These are phyloP conservation scores for Smithornis capensis DNA, from an alignment of 2,113 vertebrate species.

Conservation along the genomic window DNA sequence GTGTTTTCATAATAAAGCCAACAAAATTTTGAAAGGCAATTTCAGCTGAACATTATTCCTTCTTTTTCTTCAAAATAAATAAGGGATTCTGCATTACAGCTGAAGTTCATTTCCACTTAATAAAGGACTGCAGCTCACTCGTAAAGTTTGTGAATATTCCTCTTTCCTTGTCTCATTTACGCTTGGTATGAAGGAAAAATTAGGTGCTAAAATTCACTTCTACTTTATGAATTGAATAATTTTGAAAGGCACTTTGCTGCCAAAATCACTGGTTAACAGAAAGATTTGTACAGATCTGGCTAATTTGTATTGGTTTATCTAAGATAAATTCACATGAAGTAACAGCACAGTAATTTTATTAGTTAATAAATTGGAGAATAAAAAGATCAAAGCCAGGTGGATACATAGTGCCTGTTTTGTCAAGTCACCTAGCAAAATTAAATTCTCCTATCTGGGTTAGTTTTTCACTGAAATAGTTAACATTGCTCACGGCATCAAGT, in stretches of 20 bases:
- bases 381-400: neutral
- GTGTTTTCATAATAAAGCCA: neutral
- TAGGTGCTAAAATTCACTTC: neutral
- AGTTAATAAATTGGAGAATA: neutral
- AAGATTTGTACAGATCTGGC: neutral
- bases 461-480: neutral
- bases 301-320: neutral
- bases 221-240: neutral
- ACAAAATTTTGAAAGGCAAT: neutral
- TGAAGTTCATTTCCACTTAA: neutral
- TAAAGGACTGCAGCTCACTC: neutral
- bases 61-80: neutral
- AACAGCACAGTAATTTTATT: neutral
- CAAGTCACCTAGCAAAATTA: neutral
- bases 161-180: neutral
- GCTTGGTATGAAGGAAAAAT: neutral
- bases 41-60: neutral
- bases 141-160: neutral
- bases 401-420: neutral
- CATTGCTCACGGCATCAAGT: neutral
- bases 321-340: neutral
- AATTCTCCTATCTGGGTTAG: neutral
- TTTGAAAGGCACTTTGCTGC: neutral
- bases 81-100: neutral
- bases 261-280: neutral